phyloP scores from a whole-genome alignment of 2,888 invertebrate species.

The Heliothis peltigera region DNA sequence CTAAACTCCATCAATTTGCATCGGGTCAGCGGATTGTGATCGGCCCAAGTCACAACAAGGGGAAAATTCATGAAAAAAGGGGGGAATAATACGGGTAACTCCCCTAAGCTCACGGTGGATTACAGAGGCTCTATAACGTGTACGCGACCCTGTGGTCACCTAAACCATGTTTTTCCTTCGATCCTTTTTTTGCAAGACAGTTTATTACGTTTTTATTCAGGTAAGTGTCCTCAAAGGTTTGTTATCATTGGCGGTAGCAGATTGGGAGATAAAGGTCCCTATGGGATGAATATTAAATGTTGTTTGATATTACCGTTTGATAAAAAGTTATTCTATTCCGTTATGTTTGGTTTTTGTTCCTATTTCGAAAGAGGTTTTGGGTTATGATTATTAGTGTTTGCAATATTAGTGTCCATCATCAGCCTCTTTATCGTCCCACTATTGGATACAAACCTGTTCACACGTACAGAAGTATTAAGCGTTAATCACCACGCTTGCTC shows the following conservation, averaged over 20 bases:
- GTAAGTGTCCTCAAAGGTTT: conserved; percentile 44
- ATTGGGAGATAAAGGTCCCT: conserved; percentile 24
- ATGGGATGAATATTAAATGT: conserved; percentile 4
- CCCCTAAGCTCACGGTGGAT: conserved; percentile 35
- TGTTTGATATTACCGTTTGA: conserved; percentile 13
- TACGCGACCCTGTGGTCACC: conserved; percentile 7
- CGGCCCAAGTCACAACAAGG: background rate
- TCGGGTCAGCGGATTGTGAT: background rate
- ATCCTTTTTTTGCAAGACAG: conserved; percentile 29
- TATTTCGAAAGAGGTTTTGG: background rate
- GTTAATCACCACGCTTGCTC: too few relatives aligned
- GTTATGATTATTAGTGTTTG: too few relatives aligned
- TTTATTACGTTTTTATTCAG: conserved; percentile 53
- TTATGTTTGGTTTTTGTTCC: conserved; percentile 13
- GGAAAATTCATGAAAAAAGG: background rate
- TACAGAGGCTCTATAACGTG: conserved; percentile 27
- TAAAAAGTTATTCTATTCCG: conserved; percentile 11
- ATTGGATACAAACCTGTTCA: too few relatives aligned
- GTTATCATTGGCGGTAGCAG: conserved; percentile 33
- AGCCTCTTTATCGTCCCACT: too few relatives aligned
- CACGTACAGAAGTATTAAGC: too few relatives aligned
- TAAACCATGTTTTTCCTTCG: conserved; percentile 19
- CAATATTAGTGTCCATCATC: too few relatives aligned
- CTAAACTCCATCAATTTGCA: background rate
- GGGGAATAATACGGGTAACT: conserved; percentile 3